A percentile compares a stretch with the other conserved stretches of the same genome.
phyloP scores from a whole-genome alignment of 2,888 invertebrate species.

The Tethea ocularis region DNA sequence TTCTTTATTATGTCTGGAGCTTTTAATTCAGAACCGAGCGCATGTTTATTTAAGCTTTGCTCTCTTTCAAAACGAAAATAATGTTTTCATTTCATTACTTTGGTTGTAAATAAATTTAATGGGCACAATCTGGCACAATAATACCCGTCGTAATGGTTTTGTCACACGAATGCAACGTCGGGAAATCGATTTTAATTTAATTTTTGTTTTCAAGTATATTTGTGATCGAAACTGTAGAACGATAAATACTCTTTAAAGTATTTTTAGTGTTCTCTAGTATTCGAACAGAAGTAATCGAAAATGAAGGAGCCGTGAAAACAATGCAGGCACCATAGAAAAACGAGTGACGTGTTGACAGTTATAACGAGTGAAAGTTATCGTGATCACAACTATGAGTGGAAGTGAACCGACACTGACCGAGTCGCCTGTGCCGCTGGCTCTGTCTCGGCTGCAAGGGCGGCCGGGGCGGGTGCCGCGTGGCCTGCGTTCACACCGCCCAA shows the following conservation, averaged over 20 bases:
- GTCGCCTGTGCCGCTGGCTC: conserved; percentile 77
- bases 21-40: conserved; percentile 22
- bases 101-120: conserved; percentile 6
- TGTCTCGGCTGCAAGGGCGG: conserved; percentile 69
- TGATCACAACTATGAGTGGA: conserved; percentile 65
- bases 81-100: conserved; percentile 17
- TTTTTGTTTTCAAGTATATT: conserved; percentile 11
- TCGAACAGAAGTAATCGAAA: conserved; percentile 45
- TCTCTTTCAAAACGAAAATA: conserved; percentile 17
- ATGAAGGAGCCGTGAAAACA: conserved; percentile 64
- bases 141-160: conserved; percentile 22
- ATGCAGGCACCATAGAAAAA: conserved; percentile 33
- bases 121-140: conserved; percentile 4
- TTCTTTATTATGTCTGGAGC: conserved; percentile 18
- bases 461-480: conserved; percentile 61
- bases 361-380: conserved; percentile 46
- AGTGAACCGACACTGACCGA: conserved; percentile 75
- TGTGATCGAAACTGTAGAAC: conserved; percentile 30
- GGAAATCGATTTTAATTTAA: conserved; percentile 21
- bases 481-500: conserved; percentile 68
- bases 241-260: conserved; percentile 34
- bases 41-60: conserved; percentile 18
- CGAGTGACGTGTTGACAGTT: conserved; percentile 47
- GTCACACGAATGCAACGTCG: conserved; percentile 38
- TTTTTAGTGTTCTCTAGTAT: conserved; percentile 39